Evolutionary conservation across 2,888 invertebrate species (phyloP), one percentile per base, ranked within the genome.

Genomic region (Cylindroiulus punctatus): DNA sequence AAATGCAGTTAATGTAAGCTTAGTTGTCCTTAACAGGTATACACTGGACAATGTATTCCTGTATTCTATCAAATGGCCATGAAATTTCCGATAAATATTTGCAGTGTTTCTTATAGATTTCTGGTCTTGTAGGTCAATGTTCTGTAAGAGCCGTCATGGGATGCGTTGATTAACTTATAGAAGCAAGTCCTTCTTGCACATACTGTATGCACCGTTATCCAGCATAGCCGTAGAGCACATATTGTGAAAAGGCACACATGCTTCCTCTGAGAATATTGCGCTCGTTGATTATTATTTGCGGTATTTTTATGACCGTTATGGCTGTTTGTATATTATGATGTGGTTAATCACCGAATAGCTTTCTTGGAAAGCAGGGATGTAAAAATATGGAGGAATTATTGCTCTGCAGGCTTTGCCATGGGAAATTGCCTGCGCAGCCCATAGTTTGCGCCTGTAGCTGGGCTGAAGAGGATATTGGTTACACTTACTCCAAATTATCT

Each of bases 341-440:
- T 76, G 76, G 76, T 76, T 76, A 30, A 76, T 76, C 76, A 76
- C 76, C 30, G 76, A 76, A 76, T 76, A 30, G 76, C 76, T 76
- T 76, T 76, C 76, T 76, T 30, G 76, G 76, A 76, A 76, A 30
- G 14, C 26, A 30, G 76, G 76, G 30, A 76, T 30, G 76, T 26
- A 30, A 30, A 65, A 76, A 76, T 76, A 22, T 76, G 76, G 10
- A 26, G 76, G 76, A 76, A 76, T 76, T 76, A 76, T 76, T 76
- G 26, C 26, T 76, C 76, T 14, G 14, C 76, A 76, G 30, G 76
- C 26, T 30, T 30, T 17, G 76, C 30, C 14, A 30, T 12, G 76
- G 12, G 26, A 76, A 30, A 76, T 76, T 30, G 17, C 30, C 76
- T 30, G 10, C 26, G 30, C 2, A 30, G 26, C 7, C 65, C n/a